These are phyloP conservation scores for Drosophila leontia DNA, from an alignment of 1,140 invertebrate species.

Conservation along the genomic window DNA sequence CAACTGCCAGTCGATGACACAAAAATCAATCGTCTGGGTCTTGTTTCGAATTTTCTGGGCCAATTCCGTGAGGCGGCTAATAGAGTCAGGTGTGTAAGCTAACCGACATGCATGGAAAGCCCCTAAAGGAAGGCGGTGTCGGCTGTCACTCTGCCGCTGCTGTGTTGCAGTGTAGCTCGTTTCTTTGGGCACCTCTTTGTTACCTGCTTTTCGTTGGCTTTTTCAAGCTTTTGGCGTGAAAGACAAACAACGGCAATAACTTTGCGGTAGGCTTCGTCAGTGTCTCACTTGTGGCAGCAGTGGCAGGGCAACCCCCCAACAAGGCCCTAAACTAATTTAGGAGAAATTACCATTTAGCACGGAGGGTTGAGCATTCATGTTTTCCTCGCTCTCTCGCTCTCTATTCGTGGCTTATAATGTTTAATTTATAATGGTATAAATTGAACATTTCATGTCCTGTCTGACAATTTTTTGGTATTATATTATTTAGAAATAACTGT, in stretches of 20 bases:
- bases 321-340: constrained; percentile 3
- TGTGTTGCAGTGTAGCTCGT: constrained; percentile 24
- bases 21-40: constrained; percentile 63
- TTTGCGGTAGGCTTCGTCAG: constrained; percentile 72
- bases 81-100: constrained; percentile 37
- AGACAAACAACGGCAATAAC: constrained; percentile 60
- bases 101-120: constrained; percentile 8
- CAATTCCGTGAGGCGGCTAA: constrained; percentile 54
- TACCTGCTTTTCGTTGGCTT: constrained; percentile 25
- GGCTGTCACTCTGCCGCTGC: constrained; percentile 38
- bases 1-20: constrained; percentile 46
- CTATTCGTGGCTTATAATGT: neutral
- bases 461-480: neutral
- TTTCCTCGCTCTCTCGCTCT: neutral
- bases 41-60: constrained; percentile 81
- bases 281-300: constrained; percentile 10
- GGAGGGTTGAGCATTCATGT: constrained; percentile 8
- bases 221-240: constrained; percentile 40
- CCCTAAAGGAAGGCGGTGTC: constrained; percentile 13
- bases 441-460: neutral
- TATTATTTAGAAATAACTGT: neutral
- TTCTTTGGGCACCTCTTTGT: constrained; percentile 22
- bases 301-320: neutral
- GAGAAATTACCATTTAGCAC: constrained; percentile 15
- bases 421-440: neutral